Evolutionary conservation across 2,797 vertebrate species (phyloP).

Genomic region (Momotus momota): DNA sequence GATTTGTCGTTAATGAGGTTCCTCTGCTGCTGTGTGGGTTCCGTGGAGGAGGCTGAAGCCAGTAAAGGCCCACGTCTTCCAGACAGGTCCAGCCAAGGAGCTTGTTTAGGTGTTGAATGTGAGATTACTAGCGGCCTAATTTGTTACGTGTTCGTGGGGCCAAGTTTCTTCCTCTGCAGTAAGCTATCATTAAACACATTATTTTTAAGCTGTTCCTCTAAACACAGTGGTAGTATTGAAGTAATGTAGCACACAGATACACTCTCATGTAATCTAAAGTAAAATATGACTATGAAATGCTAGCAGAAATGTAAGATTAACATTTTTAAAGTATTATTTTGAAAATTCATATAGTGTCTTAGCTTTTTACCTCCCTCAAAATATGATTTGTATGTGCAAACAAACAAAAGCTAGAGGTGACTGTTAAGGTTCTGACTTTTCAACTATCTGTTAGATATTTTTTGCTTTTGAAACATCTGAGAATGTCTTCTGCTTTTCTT

Average conservation of each 20-base stretch:
- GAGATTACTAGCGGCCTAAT: not conserved
- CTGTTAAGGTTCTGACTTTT: not conserved
- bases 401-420: not conserved
- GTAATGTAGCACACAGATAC: not conserved
- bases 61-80: not conserved
- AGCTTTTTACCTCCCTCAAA: not conserved
- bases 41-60: not conserved
- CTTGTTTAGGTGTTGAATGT: not conserved
- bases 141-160: not conserved
- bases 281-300: not conserved
- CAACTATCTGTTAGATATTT: not conserved
- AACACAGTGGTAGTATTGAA: not conserved
- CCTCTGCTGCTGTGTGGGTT: not conserved
- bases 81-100: fast-evolving
- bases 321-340: not conserved
- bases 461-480: conserved; percentile 3
- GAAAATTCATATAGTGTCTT: not conserved
- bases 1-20: conserved; percentile 36
- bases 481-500: conserved; percentile 20
- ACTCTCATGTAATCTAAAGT: not conserved
- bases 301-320: not conserved
- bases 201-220: not conserved
- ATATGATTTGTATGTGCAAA: not conserved
- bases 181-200: not conserved
- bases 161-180: not conserved